A percentile compares a stretch with the other conserved stretches of the same genome.
phyloP scores from a whole-genome alignment of 2,888 invertebrate genomes.

The Scaptomyza polygonia region DNA sequence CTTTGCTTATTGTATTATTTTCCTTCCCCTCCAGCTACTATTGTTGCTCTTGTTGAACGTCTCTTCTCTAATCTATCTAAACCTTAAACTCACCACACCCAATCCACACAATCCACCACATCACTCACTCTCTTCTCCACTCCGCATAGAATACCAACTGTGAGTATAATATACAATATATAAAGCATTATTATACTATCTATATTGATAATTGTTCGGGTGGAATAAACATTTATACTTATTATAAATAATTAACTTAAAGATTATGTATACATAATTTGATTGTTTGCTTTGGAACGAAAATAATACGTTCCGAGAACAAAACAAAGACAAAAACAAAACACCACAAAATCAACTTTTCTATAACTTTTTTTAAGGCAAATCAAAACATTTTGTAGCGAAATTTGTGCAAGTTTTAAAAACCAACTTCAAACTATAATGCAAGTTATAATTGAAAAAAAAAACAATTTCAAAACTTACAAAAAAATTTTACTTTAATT shows the following conservation, averaged over 20 bases:
- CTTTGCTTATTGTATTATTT: conserved; percentile 17
- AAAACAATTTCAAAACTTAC: conserved; percentile 78
- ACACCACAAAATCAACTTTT: conserved; percentile 74
- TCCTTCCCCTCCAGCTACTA: conserved; percentile 23
- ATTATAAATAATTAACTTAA: conserved; percentile 42
- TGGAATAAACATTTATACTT: conserved; percentile 32
- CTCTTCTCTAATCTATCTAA: conserved; percentile 39
- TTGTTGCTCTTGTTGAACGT: conserved; percentile 51
- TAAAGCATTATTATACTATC: conserved; percentile 44
- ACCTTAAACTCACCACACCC: conserved; percentile 7
- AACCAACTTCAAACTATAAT: conserved; percentile 51
- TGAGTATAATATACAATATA: conserved; percentile 65
- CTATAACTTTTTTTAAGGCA: conserved; percentile 80
- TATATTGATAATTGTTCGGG: conserved; percentile 47
- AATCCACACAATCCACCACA: conserved; percentile 5
- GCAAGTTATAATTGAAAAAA: conserved; percentile 51
- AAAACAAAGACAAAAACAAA: conserved; percentile 43
- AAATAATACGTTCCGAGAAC: conserved; percentile 33
- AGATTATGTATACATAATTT: conserved; percentile 43
- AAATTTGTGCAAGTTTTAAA: conserved; percentile 80
- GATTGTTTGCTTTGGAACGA: conserved; percentile 67
- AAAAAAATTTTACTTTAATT: conserved; percentile 70
- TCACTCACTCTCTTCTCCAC: conserved; percentile 69
- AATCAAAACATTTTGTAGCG: conserved; percentile 69
- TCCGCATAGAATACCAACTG: conserved; percentile 75